phyloP scores from a whole-genome alignment of 2,888 invertebrate species.

The Drosophila greeni region DNA sequence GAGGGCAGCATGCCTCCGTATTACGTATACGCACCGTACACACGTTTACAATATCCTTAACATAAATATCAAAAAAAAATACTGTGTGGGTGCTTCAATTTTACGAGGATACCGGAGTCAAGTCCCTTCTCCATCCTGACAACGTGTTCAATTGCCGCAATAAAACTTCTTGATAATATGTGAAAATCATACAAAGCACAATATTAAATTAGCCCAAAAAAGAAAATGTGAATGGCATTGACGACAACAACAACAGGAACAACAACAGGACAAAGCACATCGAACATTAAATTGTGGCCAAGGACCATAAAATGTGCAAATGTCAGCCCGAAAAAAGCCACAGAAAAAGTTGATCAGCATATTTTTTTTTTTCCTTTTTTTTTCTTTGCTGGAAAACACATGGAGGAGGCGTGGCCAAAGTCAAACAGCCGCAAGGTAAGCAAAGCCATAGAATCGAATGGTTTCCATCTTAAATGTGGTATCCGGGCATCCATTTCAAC shows the following conservation, averaged over 20 bases:
- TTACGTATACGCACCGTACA: constrained; percentile 23
- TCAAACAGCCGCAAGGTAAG: constrained; percentile 34
- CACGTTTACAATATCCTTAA: constrained; percentile 61
- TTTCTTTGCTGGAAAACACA: not conserved
- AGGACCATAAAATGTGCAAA: constrained; percentile 52
- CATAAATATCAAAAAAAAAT: constrained; percentile 67
- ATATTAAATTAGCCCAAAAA: constrained; percentile 71
- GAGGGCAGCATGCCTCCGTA: constrained; percentile 42
- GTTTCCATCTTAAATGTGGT: constrained; percentile 18
- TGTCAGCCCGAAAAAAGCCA: constrained; percentile 47
- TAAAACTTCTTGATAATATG: constrained; percentile 73
- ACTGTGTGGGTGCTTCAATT: constrained; percentile 66
- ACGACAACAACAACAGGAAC: constrained; percentile 10
- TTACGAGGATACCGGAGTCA: constrained; percentile 52
- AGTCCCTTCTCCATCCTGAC: constrained; percentile 39
- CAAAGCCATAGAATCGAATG: constrained; percentile 23
- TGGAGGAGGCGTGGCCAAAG: constrained; percentile 11
- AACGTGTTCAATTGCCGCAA: constrained; percentile 73
- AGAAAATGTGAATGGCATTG: constrained; percentile 40
- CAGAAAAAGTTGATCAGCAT: constrained; percentile 34
- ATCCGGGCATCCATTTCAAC: constrained; percentile 16
- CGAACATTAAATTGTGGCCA: constrained; percentile 45
- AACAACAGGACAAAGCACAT: constrained; percentile 20
- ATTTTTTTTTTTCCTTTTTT: constrained; percentile 2
- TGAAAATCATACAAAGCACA: constrained; percentile 74